phyloP scores from a whole-genome alignment of 2,113 vertebrate genomes.

The Dipodomys spectabilis region DNA sequence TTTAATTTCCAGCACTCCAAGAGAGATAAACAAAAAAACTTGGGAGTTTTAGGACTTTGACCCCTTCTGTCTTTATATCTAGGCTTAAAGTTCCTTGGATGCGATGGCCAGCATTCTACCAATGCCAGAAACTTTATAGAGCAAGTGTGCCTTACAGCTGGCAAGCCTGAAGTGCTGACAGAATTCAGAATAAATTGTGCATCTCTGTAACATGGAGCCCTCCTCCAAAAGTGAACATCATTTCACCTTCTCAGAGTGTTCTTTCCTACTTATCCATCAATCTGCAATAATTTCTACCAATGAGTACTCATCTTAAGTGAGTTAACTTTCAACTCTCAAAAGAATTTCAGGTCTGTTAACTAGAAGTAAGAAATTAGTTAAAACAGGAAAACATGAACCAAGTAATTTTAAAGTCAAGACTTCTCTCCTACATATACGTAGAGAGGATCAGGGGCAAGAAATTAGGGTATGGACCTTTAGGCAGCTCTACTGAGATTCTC shows the following conservation, averaged over 20 bases:
- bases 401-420: neutral
- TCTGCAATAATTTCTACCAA: neutral
- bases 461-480: neutral
- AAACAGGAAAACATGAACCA: constrained; percentile 1
- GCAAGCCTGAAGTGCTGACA: neutral
- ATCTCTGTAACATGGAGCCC: neutral
- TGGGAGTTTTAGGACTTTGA: neutral
- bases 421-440: neutral
- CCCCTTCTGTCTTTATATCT: neutral
- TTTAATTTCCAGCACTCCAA: neutral
- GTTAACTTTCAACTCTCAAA: constrained; percentile 5
- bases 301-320: neutral
- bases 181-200: neutral
- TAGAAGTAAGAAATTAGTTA: neutral
- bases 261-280: neutral
- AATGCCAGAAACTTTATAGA: neutral
- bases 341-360: constrained; percentile 1
- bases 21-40: neutral
- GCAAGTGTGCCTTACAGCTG: neutral
- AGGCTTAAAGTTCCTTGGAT: neutral
- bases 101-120: neutral
- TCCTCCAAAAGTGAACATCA: neutral
- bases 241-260: neutral
- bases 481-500: neutral
- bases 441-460: neutral